Conservation (phyloP, 2,113 vertebrate species). For the Oncorhynchus gorbuscha region DNA sequence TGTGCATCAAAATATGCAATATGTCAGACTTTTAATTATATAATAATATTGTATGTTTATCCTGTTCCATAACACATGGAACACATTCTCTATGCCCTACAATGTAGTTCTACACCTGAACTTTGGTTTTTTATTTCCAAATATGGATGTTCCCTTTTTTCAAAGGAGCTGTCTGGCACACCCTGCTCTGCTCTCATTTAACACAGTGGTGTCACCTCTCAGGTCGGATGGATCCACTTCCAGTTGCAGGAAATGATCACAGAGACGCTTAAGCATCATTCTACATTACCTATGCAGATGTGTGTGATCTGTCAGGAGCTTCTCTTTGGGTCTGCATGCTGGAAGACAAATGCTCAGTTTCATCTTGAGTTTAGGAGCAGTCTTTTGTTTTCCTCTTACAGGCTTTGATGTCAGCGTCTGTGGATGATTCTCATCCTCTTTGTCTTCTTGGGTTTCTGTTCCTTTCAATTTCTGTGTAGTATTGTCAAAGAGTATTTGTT, state of each 20-base stretch:
- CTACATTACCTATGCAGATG: constrained; percentile 32
- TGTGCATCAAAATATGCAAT: too few species aligned
- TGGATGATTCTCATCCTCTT: neutral
- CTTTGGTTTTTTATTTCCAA: too few species aligned
- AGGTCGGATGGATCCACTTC: too few species aligned
- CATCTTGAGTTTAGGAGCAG: constrained; percentile 26
- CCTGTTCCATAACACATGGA: too few species aligned
- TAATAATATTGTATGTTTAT: too few species aligned
- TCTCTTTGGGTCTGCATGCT: neutral
- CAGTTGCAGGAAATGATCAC: constrained; percentile 17
- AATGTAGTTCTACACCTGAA: too few species aligned
- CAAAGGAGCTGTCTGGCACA: too few species aligned
- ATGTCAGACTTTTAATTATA: too few species aligned
- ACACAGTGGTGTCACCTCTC: too few species aligned
- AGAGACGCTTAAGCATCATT: constrained; percentile 26
- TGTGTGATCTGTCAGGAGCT: constrained; percentile 5
- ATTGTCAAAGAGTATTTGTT: neutral
- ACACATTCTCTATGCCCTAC: too few species aligned
- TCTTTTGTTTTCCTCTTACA: constrained; percentile 2
- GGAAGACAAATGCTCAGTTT: constrained; percentile 19
- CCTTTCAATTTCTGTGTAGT: neutral
- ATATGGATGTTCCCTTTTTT: too few species aligned
- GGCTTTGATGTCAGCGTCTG: constrained; percentile 4
- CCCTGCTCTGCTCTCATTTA: too few species aligned
- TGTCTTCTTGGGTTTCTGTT: neutral